These are phyloP conservation scores for Cylindroiulus punctatus DNA, from an alignment of 2,888 invertebrate genomes.

Conservation along the genomic window DNA sequence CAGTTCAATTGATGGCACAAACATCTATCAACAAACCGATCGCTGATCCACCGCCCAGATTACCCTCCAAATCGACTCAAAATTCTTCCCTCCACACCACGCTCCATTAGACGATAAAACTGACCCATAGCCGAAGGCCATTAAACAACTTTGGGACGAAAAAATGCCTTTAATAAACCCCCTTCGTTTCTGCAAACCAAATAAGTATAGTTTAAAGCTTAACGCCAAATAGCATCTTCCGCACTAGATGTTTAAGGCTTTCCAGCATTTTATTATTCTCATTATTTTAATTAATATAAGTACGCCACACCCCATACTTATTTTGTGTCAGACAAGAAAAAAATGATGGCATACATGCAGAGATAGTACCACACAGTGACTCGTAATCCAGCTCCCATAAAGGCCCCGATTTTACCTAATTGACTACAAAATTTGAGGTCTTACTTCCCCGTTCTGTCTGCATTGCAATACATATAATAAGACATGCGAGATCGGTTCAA, in stretches of 20 bases:
- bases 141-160: neutral
- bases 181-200: neutral
- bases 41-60: slow-evolving; percentile 16
- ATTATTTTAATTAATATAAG: neutral
- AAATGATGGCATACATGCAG: neutral
- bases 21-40: slow-evolving; percentile 16
- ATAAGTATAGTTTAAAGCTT: neutral
- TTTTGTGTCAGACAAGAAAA: neutral
- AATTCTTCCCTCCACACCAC: neutral
- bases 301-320: neutral
- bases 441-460: neutral
- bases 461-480: neutral
- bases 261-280: neutral
- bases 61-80: neutral
- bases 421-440: neutral
- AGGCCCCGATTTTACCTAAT: slow-evolving; percentile 8
- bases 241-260: neutral
- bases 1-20: slow-evolving; percentile 40
- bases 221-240: neutral
- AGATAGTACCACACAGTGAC: neutral
- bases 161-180: slow-evolving; percentile 23
- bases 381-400: neutral
- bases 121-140: slow-evolving; percentile 2
- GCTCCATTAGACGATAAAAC: slow-evolving; percentile 13
- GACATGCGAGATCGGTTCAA: no score